These are phyloP conservation scores for Semibalanus balanoides DNA, from an alignment of 1,140 invertebrate genomes.

Conservation along the genomic window DNA sequence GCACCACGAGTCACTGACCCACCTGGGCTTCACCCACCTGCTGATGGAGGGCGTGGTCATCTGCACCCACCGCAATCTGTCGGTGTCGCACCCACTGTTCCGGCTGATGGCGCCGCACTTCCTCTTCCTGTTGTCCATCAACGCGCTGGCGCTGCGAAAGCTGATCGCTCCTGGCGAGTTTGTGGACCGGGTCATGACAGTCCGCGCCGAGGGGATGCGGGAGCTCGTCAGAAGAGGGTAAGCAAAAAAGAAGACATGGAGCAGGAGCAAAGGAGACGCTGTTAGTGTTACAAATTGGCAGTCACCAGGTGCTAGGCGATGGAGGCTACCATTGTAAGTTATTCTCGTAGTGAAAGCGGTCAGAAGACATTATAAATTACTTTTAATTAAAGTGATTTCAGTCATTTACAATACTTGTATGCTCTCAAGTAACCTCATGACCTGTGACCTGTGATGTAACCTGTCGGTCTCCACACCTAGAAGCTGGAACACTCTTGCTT, in stretches of 20 bases:
- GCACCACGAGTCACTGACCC: slow-evolving; percentile 34
- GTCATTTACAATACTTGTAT: too few relatives aligned
- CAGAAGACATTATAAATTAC: too few relatives aligned
- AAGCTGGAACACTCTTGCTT: too few relatives aligned
- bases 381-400: too few relatives aligned
- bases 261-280: too few relatives aligned
- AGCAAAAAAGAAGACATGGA: neutral
- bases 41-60: slow-evolving; percentile 36
- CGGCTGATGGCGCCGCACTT: slow-evolving; percentile 37
- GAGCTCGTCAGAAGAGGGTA: slow-evolving; percentile 29
- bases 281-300: too few relatives aligned
- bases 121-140: slow-evolving; percentile 34
- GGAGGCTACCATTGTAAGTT: too few relatives aligned
- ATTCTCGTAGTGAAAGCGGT: too few relatives aligned
- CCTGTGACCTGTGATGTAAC: too few relatives aligned
- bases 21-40: slow-evolving; percentile 35
- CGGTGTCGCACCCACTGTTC: slow-evolving; percentile 35
- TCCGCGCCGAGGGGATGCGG: slow-evolving; percentile 33
- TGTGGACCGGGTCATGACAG: slow-evolving; percentile 37
- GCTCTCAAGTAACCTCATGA: too few relatives aligned
- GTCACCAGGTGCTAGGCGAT: too few relatives aligned
- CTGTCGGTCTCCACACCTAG: too few relatives aligned
- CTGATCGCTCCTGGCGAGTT: slow-evolving; percentile 33
- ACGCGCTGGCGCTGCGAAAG: slow-evolving; percentile 33
- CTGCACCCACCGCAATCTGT: slow-evolving; percentile 31